phyloP scores from a whole-genome alignment of 2,888 invertebrate genomes.

The Bembecia ichneumoniformis region DNA sequence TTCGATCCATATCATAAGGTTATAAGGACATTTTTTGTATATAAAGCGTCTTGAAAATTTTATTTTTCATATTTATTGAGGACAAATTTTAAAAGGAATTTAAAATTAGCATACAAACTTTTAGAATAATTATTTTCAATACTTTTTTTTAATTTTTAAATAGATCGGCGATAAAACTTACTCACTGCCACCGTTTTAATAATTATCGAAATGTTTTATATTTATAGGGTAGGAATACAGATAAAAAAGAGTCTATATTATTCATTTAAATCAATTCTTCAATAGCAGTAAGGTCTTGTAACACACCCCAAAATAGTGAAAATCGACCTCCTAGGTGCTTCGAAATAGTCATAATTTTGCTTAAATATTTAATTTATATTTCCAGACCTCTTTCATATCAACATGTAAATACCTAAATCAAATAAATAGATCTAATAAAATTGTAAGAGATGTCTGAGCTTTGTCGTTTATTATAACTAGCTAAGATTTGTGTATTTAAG shows the following conservation, averaged over 20 bases:
- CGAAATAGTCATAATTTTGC: constrained; percentile 41
- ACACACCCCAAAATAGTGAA: no score
- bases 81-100: constrained; percentile 7
- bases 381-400: constrained; percentile 62
- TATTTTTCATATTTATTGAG: constrained; percentile 14
- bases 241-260: no score
- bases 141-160: not conserved
- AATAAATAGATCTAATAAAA: constrained; percentile 42
- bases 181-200: not conserved
- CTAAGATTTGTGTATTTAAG: constrained; percentile 57
- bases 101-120: not conserved
- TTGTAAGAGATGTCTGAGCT: constrained; percentile 69
- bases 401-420: constrained; percentile 60
- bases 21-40: constrained; percentile 44
- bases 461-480: constrained; percentile 60
- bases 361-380: constrained; percentile 34
- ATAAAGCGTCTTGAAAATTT: constrained; percentile 16
- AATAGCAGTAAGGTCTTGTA: no score
- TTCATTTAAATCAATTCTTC: no score
- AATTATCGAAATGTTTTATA: no score
- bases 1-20: constrained; percentile 57
- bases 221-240: no score
- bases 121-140: not conserved
- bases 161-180: not conserved
- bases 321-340: constrained; percentile 36